Conservation (phyloP, 2,888 invertebrate genomes). For the Drosophila peninsularis region DNA sequence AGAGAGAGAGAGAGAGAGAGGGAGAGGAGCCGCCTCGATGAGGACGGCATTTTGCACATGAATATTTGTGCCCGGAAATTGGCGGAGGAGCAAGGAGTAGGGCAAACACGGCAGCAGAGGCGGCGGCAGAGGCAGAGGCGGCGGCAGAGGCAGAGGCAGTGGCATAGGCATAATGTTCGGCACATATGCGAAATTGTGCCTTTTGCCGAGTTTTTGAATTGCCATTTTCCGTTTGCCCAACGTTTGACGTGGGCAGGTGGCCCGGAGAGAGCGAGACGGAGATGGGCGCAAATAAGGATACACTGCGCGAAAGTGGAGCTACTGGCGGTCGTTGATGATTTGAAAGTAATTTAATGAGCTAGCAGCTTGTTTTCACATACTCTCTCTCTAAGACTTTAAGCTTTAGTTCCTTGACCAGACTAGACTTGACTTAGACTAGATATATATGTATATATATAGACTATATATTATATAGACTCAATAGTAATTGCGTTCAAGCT, state of each 20-base stretch:
- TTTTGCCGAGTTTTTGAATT: conserved; percentile 66
- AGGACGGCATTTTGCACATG: conserved; percentile 69
- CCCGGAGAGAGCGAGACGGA: not conserved
- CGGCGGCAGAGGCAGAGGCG: not conserved
- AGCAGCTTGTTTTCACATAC: too few species aligned
- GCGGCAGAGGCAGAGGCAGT: not conserved
- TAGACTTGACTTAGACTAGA: too few species aligned
- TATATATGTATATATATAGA: too few species aligned
- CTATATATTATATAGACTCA: too few species aligned
- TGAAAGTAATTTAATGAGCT: too few species aligned
- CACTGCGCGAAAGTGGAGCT: conserved; percentile 28
- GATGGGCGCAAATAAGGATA: conserved; percentile 10
- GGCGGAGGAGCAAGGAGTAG: conserved; percentile 6
- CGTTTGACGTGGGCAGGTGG: conserved; percentile 44
- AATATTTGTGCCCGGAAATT: conserved; percentile 64
- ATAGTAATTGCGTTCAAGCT: too few species aligned
- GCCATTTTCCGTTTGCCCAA: conserved; percentile 63
- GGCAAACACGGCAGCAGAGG: not conserved
- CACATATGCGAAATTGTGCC: conserved; percentile 67
- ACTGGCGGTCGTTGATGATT: too few species aligned
- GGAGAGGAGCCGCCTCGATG: conserved; percentile 28
- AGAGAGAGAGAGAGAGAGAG: conserved; percentile 18
- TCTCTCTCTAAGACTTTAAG: too few species aligned
- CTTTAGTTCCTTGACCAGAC: too few species aligned
- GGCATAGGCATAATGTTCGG: conserved; percentile 34